These are phyloP conservation scores for Oryzias woworae DNA, from an alignment of 2,113 vertebrate genomes.

Conservation along the genomic window DNA sequence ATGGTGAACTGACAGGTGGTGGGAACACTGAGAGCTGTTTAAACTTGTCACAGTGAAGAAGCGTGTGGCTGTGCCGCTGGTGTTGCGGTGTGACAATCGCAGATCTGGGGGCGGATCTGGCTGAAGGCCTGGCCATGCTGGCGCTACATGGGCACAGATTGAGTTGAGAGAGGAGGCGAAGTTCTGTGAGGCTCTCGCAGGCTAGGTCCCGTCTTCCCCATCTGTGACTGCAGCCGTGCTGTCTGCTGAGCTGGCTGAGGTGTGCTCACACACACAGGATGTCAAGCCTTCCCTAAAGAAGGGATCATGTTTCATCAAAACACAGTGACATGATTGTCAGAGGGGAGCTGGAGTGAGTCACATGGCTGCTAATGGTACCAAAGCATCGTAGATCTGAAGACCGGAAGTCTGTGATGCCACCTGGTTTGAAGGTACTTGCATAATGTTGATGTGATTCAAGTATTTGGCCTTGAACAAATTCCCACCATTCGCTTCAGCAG, in stretches of 20 bases:
- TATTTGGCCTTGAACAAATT: slow-evolving; percentile 28
- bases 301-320: slow-evolving; percentile 52
- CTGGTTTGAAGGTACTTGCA: slow-evolving; percentile 41
- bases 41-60: slow-evolving; percentile 56
- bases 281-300: slow-evolving; percentile 12
- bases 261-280: slow-evolving; percentile 23
- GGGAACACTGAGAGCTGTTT: slow-evolving; percentile 49
- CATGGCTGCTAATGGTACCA: slow-evolving; percentile 32
- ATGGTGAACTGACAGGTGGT: slow-evolving; percentile 56
- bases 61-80: slow-evolving; percentile 51
- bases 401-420: slow-evolving; percentile 52
- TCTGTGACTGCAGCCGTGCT: slow-evolving; percentile 58
- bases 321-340: slow-evolving; percentile 30
- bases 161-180: slow-evolving; percentile 63
- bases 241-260: slow-evolving; percentile 56
- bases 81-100: slow-evolving; percentile 57
- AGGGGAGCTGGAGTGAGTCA: slow-evolving; percentile 27
- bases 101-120: slow-evolving; percentile 61
- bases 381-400: slow-evolving; percentile 26
- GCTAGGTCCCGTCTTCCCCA: slow-evolving; percentile 50
- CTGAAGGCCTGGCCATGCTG: slow-evolving; percentile 49
- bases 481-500: not conserved
- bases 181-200: slow-evolving; percentile 49
- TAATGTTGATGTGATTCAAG: slow-evolving; percentile 30
- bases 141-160: slow-evolving; percentile 57